Evolutionary conservation across 2,113 vertebrate species (phyloP), one percentile per base, ranked within the genome.

Genomic region (Etheostoma cragini): DNA sequence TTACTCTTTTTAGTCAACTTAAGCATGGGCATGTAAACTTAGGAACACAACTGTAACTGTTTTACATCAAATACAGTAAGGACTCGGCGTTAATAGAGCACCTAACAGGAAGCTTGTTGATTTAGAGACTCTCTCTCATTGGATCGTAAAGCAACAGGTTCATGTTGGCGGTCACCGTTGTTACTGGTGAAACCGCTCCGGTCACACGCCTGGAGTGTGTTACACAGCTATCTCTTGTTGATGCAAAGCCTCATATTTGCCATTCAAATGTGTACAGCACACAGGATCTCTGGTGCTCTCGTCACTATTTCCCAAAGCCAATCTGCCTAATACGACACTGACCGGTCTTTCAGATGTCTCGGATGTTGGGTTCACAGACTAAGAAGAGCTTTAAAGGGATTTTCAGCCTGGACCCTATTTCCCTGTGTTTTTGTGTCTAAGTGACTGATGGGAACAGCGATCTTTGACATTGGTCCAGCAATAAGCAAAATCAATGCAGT

Each of bases 181-280:
- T 10, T n/a, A 8, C 14, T 60, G 1, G 54, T 22, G 70, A 13
- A 50, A 56, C 5, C 42, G 26, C 14, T 24, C 11, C 5, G 3
- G 22, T 47, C 54, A n/a, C 22, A 10, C 1, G 19, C 54, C n/a
- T 21, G 1, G 17, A 57, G 5, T 6, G 11, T 21, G 52, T 60
- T 15, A 12, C 33, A 67, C 76, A 30, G 76, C 38, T 66, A 65
- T 38, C 21, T 57, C 24, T 24, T 61, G 16, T 46, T 52, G 58
- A 83, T 83, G 80, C 88, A 90, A 84, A 88, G 14, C 13, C 38
- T 38, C 30, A 65, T 47, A 90, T 90, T 89, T 91, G 76, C 64
- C 30, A 86, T 88, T 89, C 87, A 91, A 88, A 92, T 89, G 54
- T 19, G 35, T 11, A 11, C 22, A 24, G 26, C 12, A 35, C 33